A percentile compares a stretch with the other conserved stretches of the same genome.
These are phyloP conservation scores for Cyanistes caeruleus DNA, from an alignment of 2,113 vertebrate genomes.

Conservation along the genomic window DNA sequence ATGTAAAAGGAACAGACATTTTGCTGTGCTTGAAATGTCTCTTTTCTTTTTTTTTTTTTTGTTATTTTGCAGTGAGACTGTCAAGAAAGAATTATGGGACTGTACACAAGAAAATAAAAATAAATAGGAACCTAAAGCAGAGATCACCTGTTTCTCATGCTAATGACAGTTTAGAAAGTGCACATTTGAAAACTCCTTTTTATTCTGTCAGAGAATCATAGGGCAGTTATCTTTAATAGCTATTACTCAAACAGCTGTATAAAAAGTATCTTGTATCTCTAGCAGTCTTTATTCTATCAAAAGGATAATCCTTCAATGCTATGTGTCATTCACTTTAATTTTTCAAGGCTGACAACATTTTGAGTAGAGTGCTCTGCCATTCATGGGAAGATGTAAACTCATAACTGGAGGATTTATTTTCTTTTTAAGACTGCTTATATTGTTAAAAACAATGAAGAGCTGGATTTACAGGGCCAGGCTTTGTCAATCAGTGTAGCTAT, in stretches of 20 bases:
- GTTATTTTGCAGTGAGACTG: not conserved
- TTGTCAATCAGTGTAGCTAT: not conserved
- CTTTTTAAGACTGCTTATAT: not conserved
- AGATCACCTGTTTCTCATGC: not conserved
- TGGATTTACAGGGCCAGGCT: not conserved
- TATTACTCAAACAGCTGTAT: not conserved
- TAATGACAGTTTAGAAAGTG: not conserved
- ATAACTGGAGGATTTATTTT: not conserved
- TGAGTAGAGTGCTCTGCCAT: not conserved
- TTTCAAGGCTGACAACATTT: not conserved
- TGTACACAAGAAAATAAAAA: not conserved
- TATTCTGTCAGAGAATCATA: not conserved
- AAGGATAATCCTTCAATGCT: constrained; percentile 12
- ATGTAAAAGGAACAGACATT: not conserved
- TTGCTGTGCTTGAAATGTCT: not conserved
- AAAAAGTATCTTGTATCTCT: not conserved
- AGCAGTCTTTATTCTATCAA: constrained; percentile 1
- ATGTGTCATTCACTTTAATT: not conserved
- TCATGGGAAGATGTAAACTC: not conserved
- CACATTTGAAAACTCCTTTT: not conserved
- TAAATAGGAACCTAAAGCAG: not conserved
- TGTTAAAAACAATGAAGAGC: not conserved
- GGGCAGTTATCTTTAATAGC: not conserved
- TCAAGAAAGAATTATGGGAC: not conserved
- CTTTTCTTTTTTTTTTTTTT: not conserved